phyloP scores from a whole-genome alignment of 1,140 invertebrate species.

The Oryctes rhinoceros region DNA sequence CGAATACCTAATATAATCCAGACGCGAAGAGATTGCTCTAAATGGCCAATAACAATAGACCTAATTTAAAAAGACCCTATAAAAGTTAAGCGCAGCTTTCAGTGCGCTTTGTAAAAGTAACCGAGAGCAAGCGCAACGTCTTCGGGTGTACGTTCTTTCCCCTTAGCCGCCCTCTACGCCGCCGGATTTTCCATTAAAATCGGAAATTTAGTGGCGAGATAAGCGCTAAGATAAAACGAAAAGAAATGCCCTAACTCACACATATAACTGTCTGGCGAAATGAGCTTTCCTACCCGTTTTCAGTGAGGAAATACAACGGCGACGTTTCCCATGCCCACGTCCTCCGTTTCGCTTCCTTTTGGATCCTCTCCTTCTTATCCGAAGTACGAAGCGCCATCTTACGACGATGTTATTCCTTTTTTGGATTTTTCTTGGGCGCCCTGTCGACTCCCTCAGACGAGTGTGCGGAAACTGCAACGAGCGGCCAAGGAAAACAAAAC shows the following conservation, averaged over 20 bases:
- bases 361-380: neutral
- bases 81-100: constrained; percentile 55
- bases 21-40: constrained; percentile 54
- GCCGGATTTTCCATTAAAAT: constrained; percentile 56
- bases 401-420: constrained; percentile 42
- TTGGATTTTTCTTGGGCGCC: constrained; percentile 51
- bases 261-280: constrained; percentile 58
- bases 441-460: constrained; percentile 42
- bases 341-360: neutral
- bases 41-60: constrained; percentile 57
- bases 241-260: constrained; percentile 59
- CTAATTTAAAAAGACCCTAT: constrained; percentile 56
- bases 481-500: constrained; percentile 57
- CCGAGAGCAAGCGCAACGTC: constrained; percentile 35
- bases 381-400: neutral
- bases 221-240: constrained; percentile 59
- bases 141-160: constrained; percentile 26
- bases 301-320: constrained; percentile 54
- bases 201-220: constrained; percentile 59
- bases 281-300: constrained; percentile 57
- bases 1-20: constrained; percentile 54
- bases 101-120: constrained; percentile 46
- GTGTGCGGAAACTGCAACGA: constrained; percentile 51
- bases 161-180: neutral
- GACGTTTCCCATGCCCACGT: constrained; percentile 30